Conservation (phyloP, 1,140 invertebrate species). For the Papilio polyxenes region DNA sequence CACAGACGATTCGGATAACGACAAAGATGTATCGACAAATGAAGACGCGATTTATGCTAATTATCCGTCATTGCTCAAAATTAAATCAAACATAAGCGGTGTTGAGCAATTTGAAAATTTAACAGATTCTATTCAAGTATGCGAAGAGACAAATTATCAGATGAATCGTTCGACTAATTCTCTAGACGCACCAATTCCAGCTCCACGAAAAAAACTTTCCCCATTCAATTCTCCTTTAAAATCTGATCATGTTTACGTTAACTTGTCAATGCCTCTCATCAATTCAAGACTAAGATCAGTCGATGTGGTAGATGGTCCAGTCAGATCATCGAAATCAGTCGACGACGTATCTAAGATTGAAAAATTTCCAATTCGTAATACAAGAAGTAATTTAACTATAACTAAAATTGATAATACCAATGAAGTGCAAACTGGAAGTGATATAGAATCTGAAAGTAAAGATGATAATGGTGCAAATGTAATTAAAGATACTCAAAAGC, state of each 20-base stretch:
- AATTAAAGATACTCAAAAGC: slow-evolving; percentile 56
- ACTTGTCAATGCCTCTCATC: slow-evolving; percentile 75
- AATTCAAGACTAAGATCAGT: slow-evolving; percentile 60
- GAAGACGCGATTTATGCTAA: slow-evolving; percentile 72
- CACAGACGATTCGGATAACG: slow-evolving; percentile 54
- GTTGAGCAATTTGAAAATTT: slow-evolving; percentile 77
- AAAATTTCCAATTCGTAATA: slow-evolving; percentile 42
- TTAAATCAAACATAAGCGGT: slow-evolving; percentile 69
- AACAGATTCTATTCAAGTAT: slow-evolving; percentile 78
- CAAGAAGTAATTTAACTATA: slow-evolving; percentile 43
- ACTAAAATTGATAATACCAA: slow-evolving; percentile 38
- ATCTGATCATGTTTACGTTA: slow-evolving; percentile 74
- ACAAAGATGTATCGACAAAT: slow-evolving; percentile 49
- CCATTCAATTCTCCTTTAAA: slow-evolving; percentile 62
- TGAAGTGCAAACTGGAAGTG: slow-evolving; percentile 40
- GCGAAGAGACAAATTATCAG: slow-evolving; percentile 59
- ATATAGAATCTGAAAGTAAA: slow-evolving; percentile 41
- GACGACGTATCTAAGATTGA: slow-evolving; percentile 62
- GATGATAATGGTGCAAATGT: slow-evolving; percentile 46
- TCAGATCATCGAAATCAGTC: slow-evolving; percentile 67
- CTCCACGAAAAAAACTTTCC: slow-evolving; percentile 71
- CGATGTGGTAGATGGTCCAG: slow-evolving; percentile 66
- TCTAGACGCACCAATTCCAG: slow-evolving; percentile 70
- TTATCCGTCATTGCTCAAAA: slow-evolving; percentile 63
- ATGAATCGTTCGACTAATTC: slow-evolving; percentile 61